phyloP scores from a whole-genome alignment of 2,113 vertebrate species.

The Oceanites oceanicus region DNA sequence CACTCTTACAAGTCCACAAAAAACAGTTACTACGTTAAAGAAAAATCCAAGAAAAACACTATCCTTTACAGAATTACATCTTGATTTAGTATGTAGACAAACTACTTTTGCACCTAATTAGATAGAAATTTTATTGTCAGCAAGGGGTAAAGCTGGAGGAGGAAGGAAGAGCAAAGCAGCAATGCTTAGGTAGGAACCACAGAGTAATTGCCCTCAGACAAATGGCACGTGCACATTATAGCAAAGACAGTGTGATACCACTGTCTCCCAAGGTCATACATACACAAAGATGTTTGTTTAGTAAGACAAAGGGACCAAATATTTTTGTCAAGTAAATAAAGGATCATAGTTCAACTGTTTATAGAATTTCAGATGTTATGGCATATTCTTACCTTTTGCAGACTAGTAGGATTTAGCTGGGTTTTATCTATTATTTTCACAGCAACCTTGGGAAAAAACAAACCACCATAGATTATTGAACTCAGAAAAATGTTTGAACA shows the following conservation, averaged over 20 bases:
- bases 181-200: background rate
- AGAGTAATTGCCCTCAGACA: background rate
- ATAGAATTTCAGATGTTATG: conserved; percentile 6
- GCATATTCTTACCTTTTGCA: conserved; percentile 89
- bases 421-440: conserved; percentile 99
- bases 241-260: background rate
- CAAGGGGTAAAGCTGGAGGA: background rate
- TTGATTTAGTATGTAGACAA: background rate
- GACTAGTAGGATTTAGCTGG: conserved; percentile 95
- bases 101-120: background rate
- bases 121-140: background rate
- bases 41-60: background rate
- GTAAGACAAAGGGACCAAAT: background rate
- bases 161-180: background rate
- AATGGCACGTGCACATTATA: background rate
- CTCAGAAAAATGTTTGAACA: background rate
- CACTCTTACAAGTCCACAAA: background rate
- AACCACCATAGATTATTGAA: background rate
- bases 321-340: background rate
- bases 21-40: background rate
- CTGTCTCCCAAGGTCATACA: background rate
- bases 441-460: conserved; percentile 81
- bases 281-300: background rate
- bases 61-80: background rate
- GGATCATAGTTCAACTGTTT: background rate